Conservation (phyloP, 2,113 vertebrate genomes). For the Potamarius usumacintae region DNA sequence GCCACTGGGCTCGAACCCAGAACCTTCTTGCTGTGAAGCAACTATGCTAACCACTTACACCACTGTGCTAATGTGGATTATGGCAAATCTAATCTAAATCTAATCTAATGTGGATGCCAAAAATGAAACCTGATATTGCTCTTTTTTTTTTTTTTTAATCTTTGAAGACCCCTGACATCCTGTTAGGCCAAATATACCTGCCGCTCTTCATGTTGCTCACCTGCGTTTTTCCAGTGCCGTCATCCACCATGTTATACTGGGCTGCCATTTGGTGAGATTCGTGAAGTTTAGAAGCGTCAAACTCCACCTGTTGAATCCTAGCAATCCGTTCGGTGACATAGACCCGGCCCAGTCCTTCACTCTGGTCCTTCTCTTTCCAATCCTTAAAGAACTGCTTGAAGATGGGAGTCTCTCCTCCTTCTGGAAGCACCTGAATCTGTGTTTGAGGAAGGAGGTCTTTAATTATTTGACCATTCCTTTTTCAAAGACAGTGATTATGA, state of each 20-base stretch:
- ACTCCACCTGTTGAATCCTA: constrained; percentile 79
- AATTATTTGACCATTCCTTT: background rate
- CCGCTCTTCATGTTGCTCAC: constrained; percentile 60
- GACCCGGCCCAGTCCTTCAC: constrained; percentile 83
- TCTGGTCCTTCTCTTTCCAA: constrained; percentile 86
- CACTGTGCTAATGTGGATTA: too few relatives aligned
- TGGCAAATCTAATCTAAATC: too few relatives aligned
- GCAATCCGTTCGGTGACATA: constrained; percentile 85
- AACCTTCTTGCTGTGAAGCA: too few relatives aligned
- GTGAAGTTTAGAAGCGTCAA: constrained; percentile 87
- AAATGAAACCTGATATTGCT: background rate
- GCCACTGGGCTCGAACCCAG: too few relatives aligned
- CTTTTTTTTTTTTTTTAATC: background rate
- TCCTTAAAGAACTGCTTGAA: constrained; percentile 90
- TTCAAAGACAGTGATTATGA: background rate
- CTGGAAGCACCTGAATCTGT: constrained; percentile 90
- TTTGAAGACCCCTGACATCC: background rate
- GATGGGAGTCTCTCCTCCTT: constrained; percentile 88
- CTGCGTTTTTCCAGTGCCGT: constrained; percentile 83
- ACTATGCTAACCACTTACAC: too few relatives aligned
- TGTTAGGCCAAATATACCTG: background rate
- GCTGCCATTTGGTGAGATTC: constrained; percentile 85
- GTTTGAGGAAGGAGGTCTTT: background rate
- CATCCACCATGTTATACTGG: constrained; percentile 88
- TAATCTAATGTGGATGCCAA: background rate